These are phyloP conservation scores for Gonioctena quinquepunctata DNA, from an alignment of 1,140 invertebrate genomes.

Conservation along the genomic window DNA sequence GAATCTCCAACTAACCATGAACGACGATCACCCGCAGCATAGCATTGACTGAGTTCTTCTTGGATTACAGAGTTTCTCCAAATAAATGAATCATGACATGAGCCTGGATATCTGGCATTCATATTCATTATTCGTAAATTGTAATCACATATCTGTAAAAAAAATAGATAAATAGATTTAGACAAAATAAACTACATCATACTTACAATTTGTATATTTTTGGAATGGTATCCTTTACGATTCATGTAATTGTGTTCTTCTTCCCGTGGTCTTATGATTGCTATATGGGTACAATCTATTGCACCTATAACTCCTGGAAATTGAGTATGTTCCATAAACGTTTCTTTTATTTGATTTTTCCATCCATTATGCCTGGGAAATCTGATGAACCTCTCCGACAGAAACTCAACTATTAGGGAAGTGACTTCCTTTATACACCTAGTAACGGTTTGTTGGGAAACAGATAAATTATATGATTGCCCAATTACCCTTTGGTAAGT, in stretches of 20 bases:
- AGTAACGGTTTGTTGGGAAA: not conserved
- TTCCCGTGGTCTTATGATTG: not conserved
- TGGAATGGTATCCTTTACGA: constrained; percentile 3
- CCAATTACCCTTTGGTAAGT: not conserved
- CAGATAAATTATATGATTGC: not conserved
- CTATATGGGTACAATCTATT: not conserved
- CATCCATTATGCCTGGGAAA: not conserved
- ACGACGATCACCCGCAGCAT: not conserved
- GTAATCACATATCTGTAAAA: not conserved
- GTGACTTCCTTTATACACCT: not conserved
- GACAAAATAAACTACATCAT: not conserved
- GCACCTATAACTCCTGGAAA: not conserved
- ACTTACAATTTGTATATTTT: not conserved
- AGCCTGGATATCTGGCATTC: constrained; percentile 45
- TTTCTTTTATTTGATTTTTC: not conserved
- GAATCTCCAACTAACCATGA: constrained; percentile 7
- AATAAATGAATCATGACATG: constrained; percentile 45
- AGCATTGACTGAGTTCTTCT: constrained; percentile 8
- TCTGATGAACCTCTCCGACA: not conserved
- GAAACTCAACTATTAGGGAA: not conserved
- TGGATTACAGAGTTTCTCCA: constrained; percentile 21
- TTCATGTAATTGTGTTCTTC: not conserved
- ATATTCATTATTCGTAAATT: not conserved
- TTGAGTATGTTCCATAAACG: not conserved
- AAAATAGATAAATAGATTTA: not conserved